phyloP scores from a whole-genome alignment of 1,140 invertebrate species.

The Drosophila micromelanica region DNA sequence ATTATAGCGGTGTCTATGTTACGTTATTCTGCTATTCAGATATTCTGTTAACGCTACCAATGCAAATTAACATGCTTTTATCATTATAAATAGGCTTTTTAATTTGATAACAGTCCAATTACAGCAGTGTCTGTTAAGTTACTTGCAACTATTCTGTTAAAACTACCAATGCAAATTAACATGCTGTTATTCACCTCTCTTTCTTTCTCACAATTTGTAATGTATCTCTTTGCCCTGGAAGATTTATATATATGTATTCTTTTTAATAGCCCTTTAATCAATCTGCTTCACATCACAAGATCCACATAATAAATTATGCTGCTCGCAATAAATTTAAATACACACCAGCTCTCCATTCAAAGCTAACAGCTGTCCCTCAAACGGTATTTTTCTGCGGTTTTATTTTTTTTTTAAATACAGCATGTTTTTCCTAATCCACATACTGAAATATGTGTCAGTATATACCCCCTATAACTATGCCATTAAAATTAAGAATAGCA shows the following conservation, averaged over 20 bases:
- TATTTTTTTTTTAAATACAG: conserved; percentile 5
- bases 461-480: conserved; percentile 19
- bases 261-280: neutral
- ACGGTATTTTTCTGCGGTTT: conserved; percentile 21
- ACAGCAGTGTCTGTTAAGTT: neutral
- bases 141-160: no score
- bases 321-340: conserved; percentile 4
- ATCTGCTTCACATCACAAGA: conserved; percentile 2
- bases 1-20: neutral
- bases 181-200: neutral
- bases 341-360: conserved; percentile 10
- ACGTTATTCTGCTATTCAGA: neutral
- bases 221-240: neutral
- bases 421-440: conserved; percentile 49
- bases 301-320: conserved; percentile 18
- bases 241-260: neutral
- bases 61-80: no score
- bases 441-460: conserved; percentile 62
- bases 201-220: neutral
- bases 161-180: no score
- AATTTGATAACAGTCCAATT: neutral
- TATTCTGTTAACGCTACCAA: no score
- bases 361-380: conserved; percentile 2
- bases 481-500: conserved; percentile 53
- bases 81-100: no score